Percentiles rank a stretch among this genome's conserved stretches.
Conservation (phyloP, 2,888 invertebrate genomes). For the Odontocolon sp. region DNA sequence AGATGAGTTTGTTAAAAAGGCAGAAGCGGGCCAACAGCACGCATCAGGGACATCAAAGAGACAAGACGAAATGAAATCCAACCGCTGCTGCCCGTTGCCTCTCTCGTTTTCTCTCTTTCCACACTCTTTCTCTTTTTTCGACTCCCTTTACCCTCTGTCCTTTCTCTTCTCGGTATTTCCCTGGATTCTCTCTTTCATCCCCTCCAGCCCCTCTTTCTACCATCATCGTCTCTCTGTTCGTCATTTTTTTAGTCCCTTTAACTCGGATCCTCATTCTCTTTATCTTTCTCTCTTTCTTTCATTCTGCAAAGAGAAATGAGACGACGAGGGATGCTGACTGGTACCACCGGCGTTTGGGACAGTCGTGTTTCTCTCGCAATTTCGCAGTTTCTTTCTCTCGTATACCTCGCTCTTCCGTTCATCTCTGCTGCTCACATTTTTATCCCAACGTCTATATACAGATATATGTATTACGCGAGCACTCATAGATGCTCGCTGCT, state of each 20-base stretch:
- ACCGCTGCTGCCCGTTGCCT: conserved; percentile 74
- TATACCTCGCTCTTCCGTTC: conserved; percentile 37
- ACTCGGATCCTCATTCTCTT: conserved; percentile 46
- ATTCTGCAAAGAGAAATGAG: conserved; percentile 37
- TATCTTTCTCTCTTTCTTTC: conserved; percentile 27
- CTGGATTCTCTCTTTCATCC: conserved; percentile 54
- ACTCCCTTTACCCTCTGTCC: conserved; percentile 54
- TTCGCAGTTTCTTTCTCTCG: conserved; percentile 58
- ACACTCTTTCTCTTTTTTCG: conserved; percentile 63
- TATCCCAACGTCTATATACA: conserved; percentile 48
- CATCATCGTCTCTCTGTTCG: conserved; percentile 39
- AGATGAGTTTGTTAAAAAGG: conserved; percentile 82
- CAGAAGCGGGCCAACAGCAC: conserved; percentile 81
- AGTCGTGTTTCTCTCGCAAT: conserved; percentile 60
- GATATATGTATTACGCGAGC: conserved; percentile 48
- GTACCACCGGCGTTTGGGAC: conserved; percentile 53
- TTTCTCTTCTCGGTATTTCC: conserved; percentile 53
- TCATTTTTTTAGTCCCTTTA: conserved; percentile 49
- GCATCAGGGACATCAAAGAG: conserved; percentile 82
- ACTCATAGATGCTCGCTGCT: conserved; percentile 43
- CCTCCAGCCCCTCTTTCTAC: conserved; percentile 41
- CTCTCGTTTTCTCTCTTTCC: conserved; percentile 28
- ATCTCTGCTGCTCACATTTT: conserved; percentile 55
- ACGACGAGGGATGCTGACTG: conserved; percentile 55
- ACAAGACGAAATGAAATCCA: conserved; percentile 81